Conservation (phyloP, 1,140 invertebrate species). For the Solenopsis invicta region DNA sequence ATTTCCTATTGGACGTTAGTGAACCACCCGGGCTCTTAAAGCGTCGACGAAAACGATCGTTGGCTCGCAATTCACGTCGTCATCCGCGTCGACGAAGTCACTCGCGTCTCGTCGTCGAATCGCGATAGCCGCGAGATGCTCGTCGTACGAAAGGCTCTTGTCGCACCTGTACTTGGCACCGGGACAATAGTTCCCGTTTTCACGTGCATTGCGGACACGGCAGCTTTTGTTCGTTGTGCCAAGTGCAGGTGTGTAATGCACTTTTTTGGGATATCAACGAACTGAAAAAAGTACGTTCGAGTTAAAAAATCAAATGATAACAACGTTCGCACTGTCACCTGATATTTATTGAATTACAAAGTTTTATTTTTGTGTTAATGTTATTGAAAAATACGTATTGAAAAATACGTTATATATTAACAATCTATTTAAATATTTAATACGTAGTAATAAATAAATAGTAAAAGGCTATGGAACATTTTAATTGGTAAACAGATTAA, state of each 20-base stretch:
- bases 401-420: neutral
- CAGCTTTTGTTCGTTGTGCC: conserved; percentile 47
- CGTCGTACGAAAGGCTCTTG: conserved; percentile 4
- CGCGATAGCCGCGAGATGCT: neutral
- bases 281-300: neutral
- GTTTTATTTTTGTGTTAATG: neutral
- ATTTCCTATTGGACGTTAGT: conserved; percentile 16
- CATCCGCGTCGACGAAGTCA: neutral
- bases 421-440: neutral
- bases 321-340: neutral
- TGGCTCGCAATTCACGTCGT: neutral
- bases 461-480: neutral
- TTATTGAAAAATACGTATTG: neutral
- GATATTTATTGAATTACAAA: conserved; percentile 9
- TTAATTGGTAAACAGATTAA: neutral
- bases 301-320: conserved; percentile 15
- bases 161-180: conserved; percentile 50
- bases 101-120: conserved; percentile 4
- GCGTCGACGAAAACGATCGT: neutral
- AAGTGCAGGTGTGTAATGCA: conserved; percentile 30
- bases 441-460: neutral
- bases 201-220: conserved; percentile 1
- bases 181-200: conserved; percentile 11
- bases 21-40: conserved; percentile 7
- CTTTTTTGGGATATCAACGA: conserved; percentile 42